phyloP scores from a whole-genome alignment of 2,888 invertebrate genomes.

The Heteromyza rotundicornis region DNA sequence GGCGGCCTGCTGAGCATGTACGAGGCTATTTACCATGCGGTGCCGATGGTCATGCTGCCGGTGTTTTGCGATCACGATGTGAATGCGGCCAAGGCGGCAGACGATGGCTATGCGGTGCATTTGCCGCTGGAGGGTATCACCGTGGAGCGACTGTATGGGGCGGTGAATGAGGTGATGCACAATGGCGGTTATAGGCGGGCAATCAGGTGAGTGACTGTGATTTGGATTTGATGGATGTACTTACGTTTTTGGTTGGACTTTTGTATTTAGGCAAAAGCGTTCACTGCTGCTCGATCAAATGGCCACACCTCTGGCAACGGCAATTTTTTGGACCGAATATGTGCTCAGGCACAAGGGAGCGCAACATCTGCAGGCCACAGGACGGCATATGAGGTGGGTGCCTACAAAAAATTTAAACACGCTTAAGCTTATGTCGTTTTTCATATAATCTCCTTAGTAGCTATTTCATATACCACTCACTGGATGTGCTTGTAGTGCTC shows the following conservation, averaged over 20 bases:
- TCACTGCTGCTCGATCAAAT: conserved; percentile 73
- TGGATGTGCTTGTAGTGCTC: conserved; percentile 20
- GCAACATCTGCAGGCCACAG: conserved; percentile 73
- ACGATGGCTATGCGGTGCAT: conserved; percentile 75
- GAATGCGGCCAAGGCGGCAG: conserved; percentile 77
- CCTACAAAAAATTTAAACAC: too few species aligned
- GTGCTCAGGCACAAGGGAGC: conserved; percentile 78
- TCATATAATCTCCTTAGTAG: conserved; percentile 10
- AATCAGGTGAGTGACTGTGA: conserved; percentile 62
- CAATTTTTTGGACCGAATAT: conserved; percentile 83
- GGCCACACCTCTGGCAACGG: conserved; percentile 73
- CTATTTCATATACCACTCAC: conserved; percentile 21
- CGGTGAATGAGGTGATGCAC: conserved; percentile 72
- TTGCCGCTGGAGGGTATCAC: conserved; percentile 71
- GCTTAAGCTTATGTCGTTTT: neutral
- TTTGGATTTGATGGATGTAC: neutral
- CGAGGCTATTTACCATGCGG: conserved; percentile 79
- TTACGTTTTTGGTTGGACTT: neutral
- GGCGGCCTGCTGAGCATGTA: conserved; percentile 79
- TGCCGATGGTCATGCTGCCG: conserved; percentile 76
- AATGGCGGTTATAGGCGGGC: conserved; percentile 71
- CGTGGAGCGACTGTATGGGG: conserved; percentile 69
- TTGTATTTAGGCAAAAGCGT: conserved; percentile 6
- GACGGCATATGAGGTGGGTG: conserved; percentile 67
- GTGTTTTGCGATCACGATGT: conserved; percentile 82